Conservation (phyloP, 2,797 vertebrate species). For the Apogon talboti region DNA sequence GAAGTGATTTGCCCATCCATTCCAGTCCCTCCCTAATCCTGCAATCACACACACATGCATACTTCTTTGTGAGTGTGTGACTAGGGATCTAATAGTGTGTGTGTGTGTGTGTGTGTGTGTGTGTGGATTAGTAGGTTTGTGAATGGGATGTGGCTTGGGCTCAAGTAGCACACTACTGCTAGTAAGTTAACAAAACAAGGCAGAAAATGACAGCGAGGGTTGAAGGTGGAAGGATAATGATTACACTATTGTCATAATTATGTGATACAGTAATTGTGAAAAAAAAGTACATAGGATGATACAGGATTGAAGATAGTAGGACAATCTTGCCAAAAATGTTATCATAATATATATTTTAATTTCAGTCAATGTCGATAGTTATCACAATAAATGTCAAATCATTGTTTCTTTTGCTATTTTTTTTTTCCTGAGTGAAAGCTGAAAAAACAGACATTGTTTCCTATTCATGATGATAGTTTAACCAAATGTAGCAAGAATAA, state of each 20-base stretch:
- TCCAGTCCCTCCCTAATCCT: constrained; percentile 77
- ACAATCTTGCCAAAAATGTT: no score
- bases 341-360: no score
- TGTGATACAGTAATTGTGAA: constrained; percentile 5
- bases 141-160: constrained; percentile 76
- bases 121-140: constrained; percentile 79
- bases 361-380: no score
- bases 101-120: no score
- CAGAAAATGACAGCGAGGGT: constrained; percentile 40
- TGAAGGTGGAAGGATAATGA: background rate
- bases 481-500: no score
- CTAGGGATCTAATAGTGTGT: constrained; percentile 67
- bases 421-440: no score
- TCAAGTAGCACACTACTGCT: constrained; percentile 58
- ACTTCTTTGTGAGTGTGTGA: constrained; percentile 38
- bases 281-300: no score
- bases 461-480: no score
- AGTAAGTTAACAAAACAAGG: constrained; percentile 57
- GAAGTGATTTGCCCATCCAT: constrained; percentile 78
- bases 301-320: no score
- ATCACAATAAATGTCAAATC: no score
- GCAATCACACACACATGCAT: constrained; percentile 37
- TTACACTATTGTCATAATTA: constrained; percentile 25
- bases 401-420: no score
- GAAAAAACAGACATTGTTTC: no score